phyloP scores from a whole-genome alignment of 2,888 invertebrate species.

The Lasioglossum oenotherae region DNA sequence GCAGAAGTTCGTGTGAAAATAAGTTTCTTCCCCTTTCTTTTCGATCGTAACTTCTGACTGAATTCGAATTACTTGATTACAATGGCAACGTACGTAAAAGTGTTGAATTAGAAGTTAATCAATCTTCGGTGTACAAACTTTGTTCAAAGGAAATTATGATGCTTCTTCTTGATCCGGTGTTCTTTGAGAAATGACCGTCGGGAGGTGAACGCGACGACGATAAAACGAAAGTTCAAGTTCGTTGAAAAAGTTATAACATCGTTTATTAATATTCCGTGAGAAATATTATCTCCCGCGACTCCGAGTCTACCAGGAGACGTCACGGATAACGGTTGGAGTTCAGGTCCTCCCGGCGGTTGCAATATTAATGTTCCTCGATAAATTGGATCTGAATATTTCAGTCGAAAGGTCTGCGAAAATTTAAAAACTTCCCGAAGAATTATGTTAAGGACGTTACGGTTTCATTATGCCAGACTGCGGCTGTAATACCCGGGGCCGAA shows the following conservation, averaged over 20 bases:
- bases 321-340: neutral
- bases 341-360: neutral
- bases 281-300: neutral
- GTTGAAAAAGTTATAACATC: constrained; percentile 16
- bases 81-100: neutral
- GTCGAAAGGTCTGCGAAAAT: neutral
- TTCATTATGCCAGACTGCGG: neutral
- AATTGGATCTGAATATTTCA: constrained; percentile 19
- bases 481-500: neutral
- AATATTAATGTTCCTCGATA: constrained; percentile 16
- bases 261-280: constrained; percentile 9
- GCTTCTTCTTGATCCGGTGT: neutral
- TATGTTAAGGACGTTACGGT: constrained; percentile 10
- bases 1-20: too few relatives aligned
- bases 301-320: neutral
- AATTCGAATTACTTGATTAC: neutral
- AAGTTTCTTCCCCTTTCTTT: too few relatives aligned
- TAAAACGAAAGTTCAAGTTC: constrained; percentile 15
- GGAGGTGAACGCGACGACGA: neutral
- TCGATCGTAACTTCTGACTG: too few relatives aligned
- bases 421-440: constrained; percentile 7
- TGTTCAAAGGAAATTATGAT: constrained; percentile 7
- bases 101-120: constrained; percentile 18
- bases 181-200: constrained; percentile 12
- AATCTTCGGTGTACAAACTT: constrained; percentile 12